Percentiles rank a stretch among this genome's conserved stretches.
Conservation (phyloP, 2,113 vertebrate genomes). For the Notarius lentiginosus region DNA sequence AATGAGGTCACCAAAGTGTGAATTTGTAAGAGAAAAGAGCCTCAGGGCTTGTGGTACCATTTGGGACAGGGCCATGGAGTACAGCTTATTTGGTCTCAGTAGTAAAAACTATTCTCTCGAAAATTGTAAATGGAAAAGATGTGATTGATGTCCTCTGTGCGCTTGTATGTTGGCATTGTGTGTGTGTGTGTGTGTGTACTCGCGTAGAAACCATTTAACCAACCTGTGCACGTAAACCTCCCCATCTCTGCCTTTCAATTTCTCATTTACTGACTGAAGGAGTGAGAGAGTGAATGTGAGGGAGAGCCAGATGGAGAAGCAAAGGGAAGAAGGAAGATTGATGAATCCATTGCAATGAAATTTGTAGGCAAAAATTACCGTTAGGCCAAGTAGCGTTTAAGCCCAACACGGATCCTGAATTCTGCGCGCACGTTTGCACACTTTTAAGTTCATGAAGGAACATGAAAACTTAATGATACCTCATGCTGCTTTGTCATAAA, state of each 20-base stretch:
- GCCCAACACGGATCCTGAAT: conserved; percentile 68
- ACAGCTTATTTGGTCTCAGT: background rate
- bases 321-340: conserved; percentile 73
- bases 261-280: conserved; percentile 74
- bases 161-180: conserved; percentile 49
- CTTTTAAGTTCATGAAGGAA: conserved; percentile 49
- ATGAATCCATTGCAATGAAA: conserved; percentile 80
- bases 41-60: background rate
- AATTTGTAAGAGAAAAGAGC: background rate
- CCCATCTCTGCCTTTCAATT: conserved; percentile 73
- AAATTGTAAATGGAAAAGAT: conserved; percentile 1
- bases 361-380: conserved; percentile 79
- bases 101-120: conserved; percentile 15
- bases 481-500: conserved; percentile 58
- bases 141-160: conserved; percentile 11
- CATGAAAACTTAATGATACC: conserved; percentile 55
- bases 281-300: conserved; percentile 63
- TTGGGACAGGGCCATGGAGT: background rate
- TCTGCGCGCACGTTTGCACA: conserved; percentile 24
- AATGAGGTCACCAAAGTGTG: background rate
- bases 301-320: conserved; percentile 56
- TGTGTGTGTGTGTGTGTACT: conserved; percentile 45
- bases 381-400: conserved; percentile 75
- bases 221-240: conserved; percentile 74
- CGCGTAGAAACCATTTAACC: conserved; percentile 67